These are phyloP conservation scores for Apistogramma diplotaenia DNA, from an alignment of 2,113 vertebrate species.

Conservation along the genomic window DNA sequence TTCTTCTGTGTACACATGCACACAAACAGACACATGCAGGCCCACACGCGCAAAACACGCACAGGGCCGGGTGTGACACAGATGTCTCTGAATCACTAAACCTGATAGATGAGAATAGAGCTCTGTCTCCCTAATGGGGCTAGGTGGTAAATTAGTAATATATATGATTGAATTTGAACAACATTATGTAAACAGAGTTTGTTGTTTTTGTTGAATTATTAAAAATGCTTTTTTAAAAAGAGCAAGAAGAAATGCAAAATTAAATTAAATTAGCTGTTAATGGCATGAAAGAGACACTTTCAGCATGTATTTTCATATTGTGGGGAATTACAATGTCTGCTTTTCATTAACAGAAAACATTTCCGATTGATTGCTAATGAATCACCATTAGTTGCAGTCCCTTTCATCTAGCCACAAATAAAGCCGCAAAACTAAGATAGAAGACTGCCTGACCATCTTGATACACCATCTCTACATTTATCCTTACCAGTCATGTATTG, in stretches of 20 bases:
- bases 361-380: not conserved
- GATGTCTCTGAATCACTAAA: conserved; percentile 67
- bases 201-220: not conserved
- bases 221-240: not conserved
- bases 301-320: not conserved
- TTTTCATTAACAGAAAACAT: not conserved
- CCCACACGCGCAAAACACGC: conserved; percentile 24
- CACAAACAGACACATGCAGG: conserved; percentile 25
- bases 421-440: not conserved
- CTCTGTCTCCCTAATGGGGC: not conserved
- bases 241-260: not conserved
- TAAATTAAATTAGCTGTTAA: not conserved
- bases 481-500: conserved; percentile 25
- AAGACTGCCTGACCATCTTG: not conserved
- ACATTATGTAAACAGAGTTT: not conserved
- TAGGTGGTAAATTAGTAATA: not conserved
- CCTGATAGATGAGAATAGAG: conserved; percentile 44
- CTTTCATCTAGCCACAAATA: not conserved
- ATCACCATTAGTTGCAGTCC: not conserved
- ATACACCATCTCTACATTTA: conserved; percentile 6
- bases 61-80: conserved; percentile 42
- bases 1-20: conserved; percentile 33
- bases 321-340: not conserved
- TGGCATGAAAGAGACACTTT: not conserved
- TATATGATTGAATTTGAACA: not conserved